Conservation (phyloP, 1,140 invertebrate species). For the Uloborus diversus region DNA sequence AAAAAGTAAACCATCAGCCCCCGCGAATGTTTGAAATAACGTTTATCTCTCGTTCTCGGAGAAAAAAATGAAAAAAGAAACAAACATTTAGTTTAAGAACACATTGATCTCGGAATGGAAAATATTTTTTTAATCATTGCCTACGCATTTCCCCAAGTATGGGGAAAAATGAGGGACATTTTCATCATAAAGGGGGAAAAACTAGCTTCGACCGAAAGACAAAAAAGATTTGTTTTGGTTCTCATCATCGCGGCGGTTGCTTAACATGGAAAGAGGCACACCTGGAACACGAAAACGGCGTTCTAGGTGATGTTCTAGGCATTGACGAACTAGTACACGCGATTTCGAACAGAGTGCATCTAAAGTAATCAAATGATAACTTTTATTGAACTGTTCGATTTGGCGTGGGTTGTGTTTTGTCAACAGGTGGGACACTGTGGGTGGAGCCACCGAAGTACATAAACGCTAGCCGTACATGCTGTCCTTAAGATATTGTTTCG, state of each 20-base stretch:
- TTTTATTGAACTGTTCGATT: neutral
- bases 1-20: too few species aligned
- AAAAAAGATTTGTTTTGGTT: neutral
- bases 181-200: neutral
- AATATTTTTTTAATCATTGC: too few species aligned
- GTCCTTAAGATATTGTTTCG: slow-evolving; percentile 15
- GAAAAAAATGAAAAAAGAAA: too few species aligned
- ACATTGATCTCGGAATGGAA: too few species aligned
- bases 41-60: too few species aligned
- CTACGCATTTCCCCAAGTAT: too few species aligned
- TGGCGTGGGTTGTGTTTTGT: slow-evolving; percentile 41
- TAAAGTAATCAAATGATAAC: neutral
- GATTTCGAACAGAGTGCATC: neutral
- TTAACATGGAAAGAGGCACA: neutral
- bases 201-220: neutral
- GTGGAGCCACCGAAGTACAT: slow-evolving; percentile 39
- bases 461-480: slow-evolving; percentile 27
- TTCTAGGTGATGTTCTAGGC: neutral
- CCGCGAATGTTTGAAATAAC: too few species aligned
- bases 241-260: slow-evolving; percentile 25
- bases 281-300: slow-evolving; percentile 5
- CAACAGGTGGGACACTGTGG: slow-evolving; percentile 32
- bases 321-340: neutral
- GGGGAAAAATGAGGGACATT: slow-evolving; percentile 1
- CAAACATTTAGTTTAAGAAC: too few species aligned